Evolutionary conservation across 2,797 vertebrate genomes (phyloP).

Genomic region (Enteromius treurensis): DNA sequence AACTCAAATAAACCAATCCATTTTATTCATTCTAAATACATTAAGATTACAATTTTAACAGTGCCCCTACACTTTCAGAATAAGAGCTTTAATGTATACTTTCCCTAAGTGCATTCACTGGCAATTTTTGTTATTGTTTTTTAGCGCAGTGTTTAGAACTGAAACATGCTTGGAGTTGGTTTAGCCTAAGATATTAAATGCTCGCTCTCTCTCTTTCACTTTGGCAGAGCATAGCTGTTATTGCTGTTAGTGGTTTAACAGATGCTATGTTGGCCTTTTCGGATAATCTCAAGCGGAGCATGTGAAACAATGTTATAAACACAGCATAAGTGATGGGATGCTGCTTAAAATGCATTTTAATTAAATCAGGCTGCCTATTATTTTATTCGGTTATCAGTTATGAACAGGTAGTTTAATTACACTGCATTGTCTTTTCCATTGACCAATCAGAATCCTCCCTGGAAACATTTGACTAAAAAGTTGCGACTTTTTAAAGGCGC

Average conservation of each 20-base stretch:
- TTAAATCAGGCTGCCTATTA: constrained; percentile 73
- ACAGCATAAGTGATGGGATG: constrained; percentile 27
- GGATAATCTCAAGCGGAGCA: constrained; percentile 43
- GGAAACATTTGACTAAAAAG: constrained; percentile 77
- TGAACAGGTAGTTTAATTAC: constrained; percentile 82
- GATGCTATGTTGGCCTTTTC: constrained; percentile 28
- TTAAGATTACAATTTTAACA: constrained; percentile 76
- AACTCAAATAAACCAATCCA: constrained; percentile 66
- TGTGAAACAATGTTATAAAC: constrained; percentile 29
- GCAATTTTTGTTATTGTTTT: constrained; percentile 53
- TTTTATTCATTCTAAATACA: constrained; percentile 74
- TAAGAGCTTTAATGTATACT: constrained; percentile 54
- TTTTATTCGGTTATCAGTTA: constrained; percentile 78
- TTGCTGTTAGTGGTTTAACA: constrained; percentile 39
- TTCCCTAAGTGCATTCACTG: constrained; percentile 58
- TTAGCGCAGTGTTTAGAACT: constrained; percentile 18
- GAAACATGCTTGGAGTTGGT: constrained; percentile 29
- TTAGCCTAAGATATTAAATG: constrained; percentile 45
- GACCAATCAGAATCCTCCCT: constrained; percentile 74
- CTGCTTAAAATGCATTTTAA: constrained; percentile 63
- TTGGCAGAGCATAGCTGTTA: neutral
- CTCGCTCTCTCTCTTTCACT: constrained; percentile 3
- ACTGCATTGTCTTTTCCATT: constrained; percentile 79
- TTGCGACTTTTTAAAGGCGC: constrained; percentile 72
- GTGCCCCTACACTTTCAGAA: constrained; percentile 30